phyloP scores from a whole-genome alignment of 2,888 invertebrate species.

The Rapana venosa region DNA sequence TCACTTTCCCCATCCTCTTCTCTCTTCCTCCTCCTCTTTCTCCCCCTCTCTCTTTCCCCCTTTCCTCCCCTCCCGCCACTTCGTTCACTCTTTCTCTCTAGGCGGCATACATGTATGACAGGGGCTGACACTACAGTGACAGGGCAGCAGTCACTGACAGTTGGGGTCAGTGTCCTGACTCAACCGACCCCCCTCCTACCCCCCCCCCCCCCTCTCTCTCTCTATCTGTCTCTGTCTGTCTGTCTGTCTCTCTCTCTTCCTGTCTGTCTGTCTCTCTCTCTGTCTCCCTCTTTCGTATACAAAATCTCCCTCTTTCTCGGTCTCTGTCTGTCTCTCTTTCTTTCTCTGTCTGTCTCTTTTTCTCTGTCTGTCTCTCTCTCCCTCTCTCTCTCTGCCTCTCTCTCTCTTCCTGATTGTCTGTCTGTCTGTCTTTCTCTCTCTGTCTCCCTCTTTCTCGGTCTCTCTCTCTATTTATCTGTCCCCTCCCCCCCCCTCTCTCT shows the following conservation, averaged over 20 bases:
- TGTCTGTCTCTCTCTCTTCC: too few relatives aligned
- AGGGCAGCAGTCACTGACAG: too few relatives aligned
- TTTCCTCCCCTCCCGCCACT: too few relatives aligned
- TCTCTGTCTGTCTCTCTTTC: too few relatives aligned
- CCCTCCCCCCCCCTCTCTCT: neutral
- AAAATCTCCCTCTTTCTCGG: neutral
- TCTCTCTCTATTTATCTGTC: neutral
- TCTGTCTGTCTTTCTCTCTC: neutral
- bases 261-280: too few relatives aligned
- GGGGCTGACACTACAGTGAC: too few relatives aligned
- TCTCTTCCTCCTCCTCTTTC: neutral
- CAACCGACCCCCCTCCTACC: neutral
- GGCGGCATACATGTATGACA: too few relatives aligned
- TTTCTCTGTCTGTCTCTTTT: too few relatives aligned
- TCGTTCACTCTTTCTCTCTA: neutral
- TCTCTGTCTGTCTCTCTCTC: too few relatives aligned
- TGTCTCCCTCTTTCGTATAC: neutral
- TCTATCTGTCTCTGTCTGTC: too few relatives aligned
- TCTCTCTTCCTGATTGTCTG: neutral
- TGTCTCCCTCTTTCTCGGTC: neutral
- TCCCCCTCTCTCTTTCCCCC: neutral
- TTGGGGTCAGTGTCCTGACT: too few relatives aligned
- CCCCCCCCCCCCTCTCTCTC: too few relatives aligned
- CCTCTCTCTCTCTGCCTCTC: neutral
- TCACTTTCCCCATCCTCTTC: neutral